Conservation (phyloP, 2,113 vertebrate species). For the Microtus pennsylvanicus region DNA sequence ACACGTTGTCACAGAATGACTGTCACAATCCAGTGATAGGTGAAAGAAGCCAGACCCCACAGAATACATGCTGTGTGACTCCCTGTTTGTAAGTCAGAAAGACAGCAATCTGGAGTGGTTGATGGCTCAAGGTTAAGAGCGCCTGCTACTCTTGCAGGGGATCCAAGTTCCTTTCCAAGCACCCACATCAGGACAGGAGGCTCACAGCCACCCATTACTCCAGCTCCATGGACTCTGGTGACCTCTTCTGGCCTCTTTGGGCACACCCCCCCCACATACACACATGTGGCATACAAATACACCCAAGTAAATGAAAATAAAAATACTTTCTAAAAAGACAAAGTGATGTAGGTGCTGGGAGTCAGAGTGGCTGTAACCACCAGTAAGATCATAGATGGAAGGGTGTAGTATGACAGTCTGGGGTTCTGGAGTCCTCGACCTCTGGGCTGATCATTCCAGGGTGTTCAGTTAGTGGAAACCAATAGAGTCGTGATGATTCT, state of each 20-base stretch:
- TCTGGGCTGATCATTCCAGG: not conserved
- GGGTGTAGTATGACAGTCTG: not conserved
- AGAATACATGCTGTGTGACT: not conserved
- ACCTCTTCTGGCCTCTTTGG: not conserved
- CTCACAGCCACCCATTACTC: no score
- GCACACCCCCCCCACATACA: not conserved
- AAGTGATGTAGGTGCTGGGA: not conserved
- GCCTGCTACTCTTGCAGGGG: not conserved
- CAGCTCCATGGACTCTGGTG: not conserved
- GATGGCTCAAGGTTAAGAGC: not conserved
- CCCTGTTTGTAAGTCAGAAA: not conserved
- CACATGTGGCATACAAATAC: not conserved
- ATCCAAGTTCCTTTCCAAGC: not conserved
- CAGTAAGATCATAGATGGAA: not conserved
- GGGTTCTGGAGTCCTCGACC: not conserved
- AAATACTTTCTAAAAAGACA: not conserved
- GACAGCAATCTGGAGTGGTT: not conserved
- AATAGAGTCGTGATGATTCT: slow-evolving; percentile 10
- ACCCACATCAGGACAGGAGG: not conserved
- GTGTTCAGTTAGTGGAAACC: slow-evolving; percentile 39
- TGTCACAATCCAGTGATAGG: not conserved
- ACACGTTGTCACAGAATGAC: not conserved
- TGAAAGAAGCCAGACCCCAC: not conserved
- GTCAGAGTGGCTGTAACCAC: not conserved
- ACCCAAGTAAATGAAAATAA: not conserved